Conservation (phyloP, 1,140 invertebrate genomes). For the Linepithema humile region DNA sequence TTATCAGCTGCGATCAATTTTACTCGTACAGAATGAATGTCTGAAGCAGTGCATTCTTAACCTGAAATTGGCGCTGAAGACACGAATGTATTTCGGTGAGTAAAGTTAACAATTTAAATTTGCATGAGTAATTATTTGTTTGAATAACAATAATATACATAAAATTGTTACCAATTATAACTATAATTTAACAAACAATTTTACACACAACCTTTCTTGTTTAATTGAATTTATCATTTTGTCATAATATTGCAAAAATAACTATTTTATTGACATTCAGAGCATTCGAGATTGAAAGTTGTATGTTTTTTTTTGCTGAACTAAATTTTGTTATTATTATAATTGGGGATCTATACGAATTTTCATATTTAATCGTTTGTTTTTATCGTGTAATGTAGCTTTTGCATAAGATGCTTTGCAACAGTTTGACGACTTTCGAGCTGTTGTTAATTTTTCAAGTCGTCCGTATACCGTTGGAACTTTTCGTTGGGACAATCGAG, state of each 20-base stretch:
- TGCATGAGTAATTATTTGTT: not conserved
- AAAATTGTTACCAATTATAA: not conserved
- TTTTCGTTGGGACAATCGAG: not conserved
- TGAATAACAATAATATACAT: not conserved
- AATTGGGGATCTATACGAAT: not conserved
- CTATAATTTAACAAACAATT: not conserved
- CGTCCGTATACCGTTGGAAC: conserved; percentile 23
- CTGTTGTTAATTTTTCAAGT: not conserved
- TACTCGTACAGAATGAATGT: not conserved
- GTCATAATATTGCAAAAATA: not conserved
- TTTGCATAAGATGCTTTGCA: not conserved
- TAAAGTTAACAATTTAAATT: not conserved
- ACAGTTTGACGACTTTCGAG: not conserved
- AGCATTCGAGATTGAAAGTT: not conserved
- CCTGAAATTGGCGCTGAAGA: not conserved
- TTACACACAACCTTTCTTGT: not conserved
- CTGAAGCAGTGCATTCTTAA: not conserved
- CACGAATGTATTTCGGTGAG: not conserved
- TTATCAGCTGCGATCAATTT: not conserved
- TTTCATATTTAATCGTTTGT: not conserved
- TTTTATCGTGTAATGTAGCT: not conserved
- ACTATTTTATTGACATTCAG: not conserved
- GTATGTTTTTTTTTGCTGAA: not conserved
- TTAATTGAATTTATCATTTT: not conserved
- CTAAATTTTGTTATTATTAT: not conserved